Evolutionary conservation across 1,140 invertebrate species (phyloP).

Genomic region (Prorops nasuta): DNA sequence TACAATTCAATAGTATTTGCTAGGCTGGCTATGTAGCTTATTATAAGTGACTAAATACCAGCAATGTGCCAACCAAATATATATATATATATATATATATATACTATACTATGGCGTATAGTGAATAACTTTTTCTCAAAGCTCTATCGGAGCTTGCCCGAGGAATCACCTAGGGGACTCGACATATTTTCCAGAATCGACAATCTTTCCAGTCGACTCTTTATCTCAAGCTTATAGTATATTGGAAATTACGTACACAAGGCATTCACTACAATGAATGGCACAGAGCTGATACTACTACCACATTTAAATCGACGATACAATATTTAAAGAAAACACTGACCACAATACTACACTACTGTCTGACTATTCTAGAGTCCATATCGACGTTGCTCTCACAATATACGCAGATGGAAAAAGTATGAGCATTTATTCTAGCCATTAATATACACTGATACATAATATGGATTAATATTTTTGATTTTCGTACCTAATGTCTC

Average conservation of each 20-base stretch:
- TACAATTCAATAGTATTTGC: conserved; percentile 49
- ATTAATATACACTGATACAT: conserved; percentile 54
- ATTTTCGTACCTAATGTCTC: conserved; percentile 54
- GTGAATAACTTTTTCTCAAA: too few species aligned
- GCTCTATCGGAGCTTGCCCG: too few species aligned
- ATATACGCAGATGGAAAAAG: conserved; percentile 52
- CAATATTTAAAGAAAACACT: conserved; percentile 54
- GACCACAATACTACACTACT: conserved; percentile 57
- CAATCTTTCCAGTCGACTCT: too few species aligned
- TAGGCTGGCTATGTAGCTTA: conserved; percentile 54
- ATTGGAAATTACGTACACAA: too few species aligned
- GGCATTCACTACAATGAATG: too few species aligned
- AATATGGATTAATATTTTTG: conserved; percentile 40
- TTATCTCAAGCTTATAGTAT: too few species aligned
- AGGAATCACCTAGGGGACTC: too few species aligned
- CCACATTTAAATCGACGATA: conserved; percentile 54
- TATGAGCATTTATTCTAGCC: conserved; percentile 53
- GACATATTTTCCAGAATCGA: too few species aligned
- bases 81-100: too few species aligned
- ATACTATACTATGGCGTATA: too few species aligned
- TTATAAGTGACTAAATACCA: conserved; percentile 50
- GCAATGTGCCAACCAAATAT: conserved; percentile 33
- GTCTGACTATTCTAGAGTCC: conserved; percentile 52
- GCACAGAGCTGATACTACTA: too few species aligned
- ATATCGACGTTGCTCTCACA: conserved; percentile 50